Percentiles rank a stretch among this genome's conserved stretches.
phyloP scores from a whole-genome alignment of 2,113 vertebrate species.

The Tringa solitaria region DNA sequence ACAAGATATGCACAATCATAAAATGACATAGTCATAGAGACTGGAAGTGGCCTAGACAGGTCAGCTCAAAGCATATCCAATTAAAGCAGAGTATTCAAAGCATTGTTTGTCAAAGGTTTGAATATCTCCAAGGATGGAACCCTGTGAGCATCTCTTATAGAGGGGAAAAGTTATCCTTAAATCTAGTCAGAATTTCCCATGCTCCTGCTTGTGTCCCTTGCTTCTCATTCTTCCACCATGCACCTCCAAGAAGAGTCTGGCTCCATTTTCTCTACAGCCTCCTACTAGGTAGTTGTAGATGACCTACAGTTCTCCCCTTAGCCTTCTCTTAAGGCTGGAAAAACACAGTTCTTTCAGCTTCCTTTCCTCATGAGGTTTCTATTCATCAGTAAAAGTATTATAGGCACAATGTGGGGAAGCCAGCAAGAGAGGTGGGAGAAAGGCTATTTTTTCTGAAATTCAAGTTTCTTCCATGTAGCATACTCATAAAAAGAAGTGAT shows the following conservation, averaged over 20 bases:
- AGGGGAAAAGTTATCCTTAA: rapidly evolving
- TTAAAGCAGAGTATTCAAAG: not conserved
- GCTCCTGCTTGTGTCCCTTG: not conserved
- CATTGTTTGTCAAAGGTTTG: not conserved
- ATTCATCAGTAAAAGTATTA: not conserved
- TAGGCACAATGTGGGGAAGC: not conserved
- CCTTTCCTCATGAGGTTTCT: not conserved
- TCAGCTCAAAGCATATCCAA: not conserved
- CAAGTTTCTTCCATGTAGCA: not conserved
- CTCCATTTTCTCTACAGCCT: not conserved
- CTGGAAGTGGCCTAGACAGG: not conserved
- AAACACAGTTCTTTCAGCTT: not conserved
- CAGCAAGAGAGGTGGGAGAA: not conserved
- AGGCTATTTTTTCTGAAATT: not conserved
- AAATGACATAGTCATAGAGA: not conserved
- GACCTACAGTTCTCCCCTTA: not conserved
- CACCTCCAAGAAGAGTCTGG: not conserved
- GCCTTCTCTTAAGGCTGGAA: not conserved
- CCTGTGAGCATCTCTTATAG: rapidly evolving
- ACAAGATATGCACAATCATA: not conserved
- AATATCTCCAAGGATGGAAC: not conserved
- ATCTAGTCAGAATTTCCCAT: not conserved
- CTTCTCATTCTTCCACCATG: not conserved
- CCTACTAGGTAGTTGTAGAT: not conserved
- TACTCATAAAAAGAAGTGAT: not conserved